Evolutionary conservation across 2,888 invertebrate genomes (phyloP).

Genomic region (Phyllotreta cruciferae): DNA sequence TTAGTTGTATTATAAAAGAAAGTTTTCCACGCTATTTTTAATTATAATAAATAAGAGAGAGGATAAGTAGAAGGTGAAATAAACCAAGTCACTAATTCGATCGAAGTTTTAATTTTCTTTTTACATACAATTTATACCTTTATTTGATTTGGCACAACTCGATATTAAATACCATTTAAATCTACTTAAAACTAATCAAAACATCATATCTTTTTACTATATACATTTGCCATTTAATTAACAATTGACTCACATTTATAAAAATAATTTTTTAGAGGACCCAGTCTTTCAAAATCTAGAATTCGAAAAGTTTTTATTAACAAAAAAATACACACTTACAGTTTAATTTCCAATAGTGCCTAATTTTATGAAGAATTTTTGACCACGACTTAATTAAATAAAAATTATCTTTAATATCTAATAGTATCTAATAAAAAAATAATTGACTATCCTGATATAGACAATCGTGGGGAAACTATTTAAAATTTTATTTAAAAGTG

Average conservation of each 20-base stretch:
- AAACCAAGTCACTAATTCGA: constrained; percentile 17
- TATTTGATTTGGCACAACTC: constrained; percentile 33
- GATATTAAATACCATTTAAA: constrained; percentile 22
- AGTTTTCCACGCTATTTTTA: no score
- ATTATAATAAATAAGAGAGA: no score
- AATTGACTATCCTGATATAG: no score
- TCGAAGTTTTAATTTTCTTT: constrained; percentile 20
- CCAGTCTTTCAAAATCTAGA: constrained; percentile 31
- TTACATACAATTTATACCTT: constrained; percentile 27
- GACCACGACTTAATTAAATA: not conserved
- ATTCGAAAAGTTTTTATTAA: constrained; percentile 2
- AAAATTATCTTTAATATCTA: no score
- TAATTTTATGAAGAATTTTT: not conserved
- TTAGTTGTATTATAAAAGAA: no score
- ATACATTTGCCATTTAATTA: constrained; percentile 20
- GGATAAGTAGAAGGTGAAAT: no score
- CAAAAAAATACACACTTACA: not conserved
- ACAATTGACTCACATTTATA: constrained; percentile 33
- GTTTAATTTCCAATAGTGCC: not conserved
- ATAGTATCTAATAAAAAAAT: no score
- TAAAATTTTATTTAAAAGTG: no score
- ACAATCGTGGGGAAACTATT: no score
- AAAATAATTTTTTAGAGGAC: constrained; percentile 30
- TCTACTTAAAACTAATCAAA: constrained; percentile 21
- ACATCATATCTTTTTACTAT: constrained; percentile 10